phyloP scores from a whole-genome alignment of 2,888 invertebrate genomes.

The Leptopilina myrica region DNA sequence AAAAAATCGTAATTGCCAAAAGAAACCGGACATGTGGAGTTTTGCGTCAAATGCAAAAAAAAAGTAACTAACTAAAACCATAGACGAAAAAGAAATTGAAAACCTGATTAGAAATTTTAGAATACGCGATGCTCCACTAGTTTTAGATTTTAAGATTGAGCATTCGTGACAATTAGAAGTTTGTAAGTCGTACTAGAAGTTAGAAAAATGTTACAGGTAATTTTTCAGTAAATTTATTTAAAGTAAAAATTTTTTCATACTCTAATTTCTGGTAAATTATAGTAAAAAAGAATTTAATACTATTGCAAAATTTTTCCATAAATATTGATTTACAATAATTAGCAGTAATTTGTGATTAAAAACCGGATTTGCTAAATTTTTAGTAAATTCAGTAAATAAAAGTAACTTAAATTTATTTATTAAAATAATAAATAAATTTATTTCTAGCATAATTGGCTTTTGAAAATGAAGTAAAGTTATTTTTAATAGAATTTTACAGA shows the following conservation, averaged over 20 bases:
- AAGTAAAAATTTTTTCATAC: too few relatives aligned
- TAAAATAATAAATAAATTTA: too few relatives aligned
- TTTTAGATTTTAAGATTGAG: slow-evolving; percentile 45
- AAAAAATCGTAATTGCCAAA: slow-evolving; percentile 44
- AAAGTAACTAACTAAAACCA: not conserved
- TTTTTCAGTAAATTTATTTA: not conserved
- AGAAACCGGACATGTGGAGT: not conserved
- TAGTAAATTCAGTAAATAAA: not conserved
- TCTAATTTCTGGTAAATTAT: too few relatives aligned
- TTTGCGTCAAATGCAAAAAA: not conserved
- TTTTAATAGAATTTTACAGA: too few relatives aligned
- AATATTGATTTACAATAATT: too few relatives aligned
- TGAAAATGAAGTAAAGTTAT: too few relatives aligned
- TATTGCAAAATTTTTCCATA: too few relatives aligned
- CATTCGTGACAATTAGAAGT: slow-evolving; percentile 46
- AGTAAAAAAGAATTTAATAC: too few relatives aligned
- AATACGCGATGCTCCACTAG: slow-evolving; percentile 37
- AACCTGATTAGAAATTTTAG: slow-evolving; percentile 46
- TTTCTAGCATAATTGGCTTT: too few relatives aligned
- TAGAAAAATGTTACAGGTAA: not conserved
- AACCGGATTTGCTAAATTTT: not conserved
- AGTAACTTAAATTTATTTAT: too few relatives aligned
- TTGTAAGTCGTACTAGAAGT: slow-evolving; percentile 27
- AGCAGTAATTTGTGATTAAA: too few relatives aligned
- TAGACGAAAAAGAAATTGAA: slow-evolving; percentile 56